Evolutionary conservation across 1,140 invertebrate species (phyloP).

Genomic region (Dolichoris vasculosae): DNA sequence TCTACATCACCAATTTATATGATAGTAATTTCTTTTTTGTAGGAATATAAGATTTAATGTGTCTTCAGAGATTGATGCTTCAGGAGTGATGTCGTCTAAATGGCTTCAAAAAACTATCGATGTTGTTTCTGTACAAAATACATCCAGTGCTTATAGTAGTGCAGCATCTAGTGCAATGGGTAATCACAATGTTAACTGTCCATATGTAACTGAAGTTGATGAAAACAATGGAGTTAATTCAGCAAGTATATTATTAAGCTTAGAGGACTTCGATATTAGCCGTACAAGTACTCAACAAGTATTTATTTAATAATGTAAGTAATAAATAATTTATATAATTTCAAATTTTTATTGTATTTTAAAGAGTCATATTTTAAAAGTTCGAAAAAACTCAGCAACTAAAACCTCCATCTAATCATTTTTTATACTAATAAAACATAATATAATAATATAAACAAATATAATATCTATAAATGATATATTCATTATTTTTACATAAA

Average conservation of each 20-base stretch:
- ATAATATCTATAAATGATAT: too few relatives aligned
- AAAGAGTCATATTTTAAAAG: neutral
- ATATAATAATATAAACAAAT: too few relatives aligned
- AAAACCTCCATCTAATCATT: too few relatives aligned
- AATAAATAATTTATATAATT: neutral
- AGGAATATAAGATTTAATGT: slow-evolving; percentile 67
- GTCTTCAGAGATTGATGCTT: slow-evolving; percentile 64
- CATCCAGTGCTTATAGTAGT: slow-evolving; percentile 72
- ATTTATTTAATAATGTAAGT: slow-evolving; percentile 65
- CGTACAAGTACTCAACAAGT: slow-evolving; percentile 70
- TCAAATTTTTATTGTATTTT: neutral
- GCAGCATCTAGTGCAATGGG: slow-evolving; percentile 72
- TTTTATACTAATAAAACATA: too few relatives aligned
- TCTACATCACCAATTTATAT: neutral
- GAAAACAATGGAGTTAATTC: slow-evolving; percentile 66
- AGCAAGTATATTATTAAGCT: slow-evolving; percentile 69
- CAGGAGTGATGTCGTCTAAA: slow-evolving; percentile 66
- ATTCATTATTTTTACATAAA: too few relatives aligned
- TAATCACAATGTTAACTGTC: slow-evolving; percentile 68
- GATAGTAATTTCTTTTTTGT: slow-evolving; percentile 43
- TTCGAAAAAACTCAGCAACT: too few relatives aligned
- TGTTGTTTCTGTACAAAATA: slow-evolving; percentile 70
- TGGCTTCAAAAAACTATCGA: slow-evolving; percentile 70
- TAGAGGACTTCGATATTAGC: slow-evolving; percentile 73
- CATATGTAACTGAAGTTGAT: slow-evolving; percentile 66